Evolutionary conservation across 2,888 invertebrate genomes (phyloP).

Genomic region (Eudasyphora cyanicolor): DNA sequence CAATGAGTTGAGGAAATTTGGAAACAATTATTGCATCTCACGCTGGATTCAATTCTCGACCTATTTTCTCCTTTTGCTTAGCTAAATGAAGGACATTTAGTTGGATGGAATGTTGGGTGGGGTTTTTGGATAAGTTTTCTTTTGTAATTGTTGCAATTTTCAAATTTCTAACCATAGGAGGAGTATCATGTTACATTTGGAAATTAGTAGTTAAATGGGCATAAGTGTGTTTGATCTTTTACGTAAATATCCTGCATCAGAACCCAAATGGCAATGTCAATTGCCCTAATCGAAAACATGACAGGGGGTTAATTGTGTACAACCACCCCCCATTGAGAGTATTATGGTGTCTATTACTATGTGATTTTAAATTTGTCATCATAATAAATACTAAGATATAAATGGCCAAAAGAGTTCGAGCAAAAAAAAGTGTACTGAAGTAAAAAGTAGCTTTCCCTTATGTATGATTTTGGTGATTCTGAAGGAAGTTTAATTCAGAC

Average conservation of each 20-base stretch:
- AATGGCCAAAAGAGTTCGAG: too few species aligned
- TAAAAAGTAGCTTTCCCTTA: too few species aligned
- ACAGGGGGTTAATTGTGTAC: not conserved
- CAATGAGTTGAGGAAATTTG: conserved; percentile 46
- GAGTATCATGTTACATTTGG: not conserved
- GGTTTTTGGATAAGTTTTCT: not conserved
- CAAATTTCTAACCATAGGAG: not conserved
- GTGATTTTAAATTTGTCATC: too few species aligned
- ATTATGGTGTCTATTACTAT: not conserved
- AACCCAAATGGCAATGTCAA: not conserved
- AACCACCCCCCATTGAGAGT: not conserved
- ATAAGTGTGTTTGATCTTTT: not conserved
- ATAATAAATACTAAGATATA: too few species aligned
- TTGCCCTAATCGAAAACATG: not conserved
- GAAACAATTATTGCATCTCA: conserved; percentile 4
- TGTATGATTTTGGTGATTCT: too few species aligned
- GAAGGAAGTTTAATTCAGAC: too few species aligned
- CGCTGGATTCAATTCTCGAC: not conserved
- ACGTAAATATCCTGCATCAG: not conserved
- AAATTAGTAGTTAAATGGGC: not conserved
- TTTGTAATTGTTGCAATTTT: conserved; percentile 3
- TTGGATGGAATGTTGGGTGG: not conserved
- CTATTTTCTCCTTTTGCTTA: conserved; percentile 5
- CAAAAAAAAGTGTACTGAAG: too few species aligned
- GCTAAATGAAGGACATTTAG: conserved; percentile 37